Conservation (phyloP, 2,888 invertebrate species). For the Drosophila lacicola region DNA sequence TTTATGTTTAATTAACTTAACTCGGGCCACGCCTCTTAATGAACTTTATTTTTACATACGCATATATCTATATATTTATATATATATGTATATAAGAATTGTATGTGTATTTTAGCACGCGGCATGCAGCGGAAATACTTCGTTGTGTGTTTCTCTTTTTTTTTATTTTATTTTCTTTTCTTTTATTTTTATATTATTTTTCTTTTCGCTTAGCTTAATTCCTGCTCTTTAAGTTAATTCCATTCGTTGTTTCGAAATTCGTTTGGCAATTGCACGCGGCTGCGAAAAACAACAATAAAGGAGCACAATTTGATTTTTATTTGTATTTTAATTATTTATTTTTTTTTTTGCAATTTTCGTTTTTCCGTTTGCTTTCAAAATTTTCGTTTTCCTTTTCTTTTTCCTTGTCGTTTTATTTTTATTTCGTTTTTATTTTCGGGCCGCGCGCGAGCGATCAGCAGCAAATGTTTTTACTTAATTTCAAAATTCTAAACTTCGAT, state of each 20-base stretch:
- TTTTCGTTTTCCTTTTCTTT: conserved; percentile 61
- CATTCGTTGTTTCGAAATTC: conserved; percentile 61
- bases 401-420: conserved; percentile 22
- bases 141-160: conserved; percentile 34
- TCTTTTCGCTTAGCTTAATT: conserved; percentile 7
- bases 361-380: conserved; percentile 47
- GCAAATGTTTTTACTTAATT: conserved; percentile 51
- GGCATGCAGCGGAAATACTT: conserved; percentile 63
- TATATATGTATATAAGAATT: conserved; percentile 34
- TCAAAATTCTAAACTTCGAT: conserved; percentile 83
- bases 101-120: conserved; percentile 40
- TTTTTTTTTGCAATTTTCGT: conserved; percentile 50
- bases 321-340: conserved; percentile 34
- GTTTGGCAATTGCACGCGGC: conserved; percentile 73
- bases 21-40: conserved; percentile 65
- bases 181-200: conserved; percentile 5
- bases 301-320: conserved; percentile 1
- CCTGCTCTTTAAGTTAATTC: conserved; percentile 11
- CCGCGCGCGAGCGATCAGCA: conserved; percentile 73
- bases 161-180: conserved; percentile 9
- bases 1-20: conserved; percentile 59
- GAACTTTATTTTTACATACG: conserved; percentile 14
- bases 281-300: conserved; percentile 35
- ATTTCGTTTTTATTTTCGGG: conserved; percentile 49
- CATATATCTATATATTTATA: conserved; percentile 4